Evolutionary conservation across 2,888 invertebrate species (phyloP).

Genomic region (Merodon equestris): DNA sequence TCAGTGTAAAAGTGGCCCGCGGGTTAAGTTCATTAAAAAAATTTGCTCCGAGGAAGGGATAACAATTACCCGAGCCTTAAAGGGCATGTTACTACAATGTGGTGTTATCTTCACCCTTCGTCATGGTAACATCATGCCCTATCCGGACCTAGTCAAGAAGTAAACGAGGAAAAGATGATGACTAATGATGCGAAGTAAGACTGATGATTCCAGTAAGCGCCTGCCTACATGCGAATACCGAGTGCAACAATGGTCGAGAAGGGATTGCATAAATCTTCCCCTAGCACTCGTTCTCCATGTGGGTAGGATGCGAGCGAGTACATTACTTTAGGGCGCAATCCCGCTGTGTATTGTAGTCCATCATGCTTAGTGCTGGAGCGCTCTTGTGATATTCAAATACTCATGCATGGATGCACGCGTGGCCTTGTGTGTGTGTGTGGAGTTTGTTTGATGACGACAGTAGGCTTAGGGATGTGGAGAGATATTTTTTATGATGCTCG

Average conservation of each 20-base stretch:
- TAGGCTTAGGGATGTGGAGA: constrained; percentile 9
- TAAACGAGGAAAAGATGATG: constrained; percentile 36
- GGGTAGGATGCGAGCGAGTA: constrained; percentile 27
- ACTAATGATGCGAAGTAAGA: constrained; percentile 52
- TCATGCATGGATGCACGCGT: no score
- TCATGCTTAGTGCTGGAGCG: constrained; percentile 51
- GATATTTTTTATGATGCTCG: constrained; percentile 22
- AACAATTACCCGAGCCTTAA: constrained; percentile 58
- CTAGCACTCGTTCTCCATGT: constrained; percentile 44
- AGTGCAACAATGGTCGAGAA: constrained; percentile 50
- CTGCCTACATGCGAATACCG: constrained; percentile 5
- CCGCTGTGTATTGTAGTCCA: constrained; percentile 49
- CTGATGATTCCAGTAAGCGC: constrained; percentile 21
- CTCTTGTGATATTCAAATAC: constrained; percentile 19
- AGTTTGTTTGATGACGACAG: constrained; percentile 1
- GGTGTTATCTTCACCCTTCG: constrained; percentile 1
- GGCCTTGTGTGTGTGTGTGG: no score
- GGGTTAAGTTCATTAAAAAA: constrained; percentile 65
- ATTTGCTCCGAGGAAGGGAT: constrained; percentile 51
- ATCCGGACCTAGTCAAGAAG: neutral
- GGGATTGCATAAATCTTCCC: constrained; percentile 57
- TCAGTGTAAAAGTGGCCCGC: constrained; percentile 62
- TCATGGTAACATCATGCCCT: constrained; percentile 16
- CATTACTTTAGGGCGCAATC: constrained; percentile 55
- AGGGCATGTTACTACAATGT: constrained; percentile 39